Base-by-base conservation (phyloP, 1,140 invertebrate genomes). In the Ostrea edulis region DNA sequence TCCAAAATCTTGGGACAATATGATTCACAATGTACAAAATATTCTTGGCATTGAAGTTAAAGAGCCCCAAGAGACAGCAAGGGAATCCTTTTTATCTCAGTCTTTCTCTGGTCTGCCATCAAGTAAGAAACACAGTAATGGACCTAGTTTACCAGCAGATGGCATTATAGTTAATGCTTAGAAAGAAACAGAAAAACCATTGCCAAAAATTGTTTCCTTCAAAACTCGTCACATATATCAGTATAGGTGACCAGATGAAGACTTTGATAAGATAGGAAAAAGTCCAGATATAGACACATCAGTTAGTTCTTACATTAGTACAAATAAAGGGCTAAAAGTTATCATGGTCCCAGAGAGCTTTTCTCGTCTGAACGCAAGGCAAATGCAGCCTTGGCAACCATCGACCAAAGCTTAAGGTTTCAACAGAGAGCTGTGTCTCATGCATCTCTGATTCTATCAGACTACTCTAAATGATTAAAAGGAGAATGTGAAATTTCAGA, bases 381-480 rank as follows among this genome's bases (percentile, higher is more conserved):
- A 54, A 54, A 54, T 54, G 25, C 25, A 44, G 25, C 81, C 81
- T 52, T 82, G n/a, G n/a, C 81, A 82, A 11, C 81, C 7, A 82
- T 82, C 35, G 81, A 82, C 35, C 81, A 82, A 82, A 82, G 29
- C 35, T 44, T 82, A 35, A 35, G n/a, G 11, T 82, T 44, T 20
- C 81, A 82, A 82, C 81, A 82, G 51, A 82, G 81, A 52, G 81
- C 81, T 82, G 51, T 82, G 25, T 82, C 81, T 52, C 81, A 11
- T 8, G 25, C 81, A 29, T 82, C 81, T 52, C 81, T 82, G 7
- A 82, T 82, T 8, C 81, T 82, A 29, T 82, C 81, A 82, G 81
- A n/a, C 81, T 82, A 12, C 9, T 82, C 81, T 8, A 82, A 82
- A 20, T 8, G 81, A 8, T 44, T 82, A 25, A 82, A 82, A 82